Evolutionary conservation across 2,888 invertebrate species (phyloP), one percentile per base, ranked within the genome.

Genomic region (Conchocele bisecta): DNA sequence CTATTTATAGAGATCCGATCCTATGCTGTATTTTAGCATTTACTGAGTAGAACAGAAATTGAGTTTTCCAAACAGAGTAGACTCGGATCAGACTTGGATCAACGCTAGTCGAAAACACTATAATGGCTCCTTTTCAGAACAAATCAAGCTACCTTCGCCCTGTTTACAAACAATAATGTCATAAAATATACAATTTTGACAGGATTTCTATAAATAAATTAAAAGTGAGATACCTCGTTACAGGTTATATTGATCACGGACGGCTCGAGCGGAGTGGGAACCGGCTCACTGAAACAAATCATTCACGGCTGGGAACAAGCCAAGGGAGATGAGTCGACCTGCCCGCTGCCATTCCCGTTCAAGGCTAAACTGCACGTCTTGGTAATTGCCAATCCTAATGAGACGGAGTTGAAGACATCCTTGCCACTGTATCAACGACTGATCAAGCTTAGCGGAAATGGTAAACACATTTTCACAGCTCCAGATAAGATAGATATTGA

Each of bases 401-500:
- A 92, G 46, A 79, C 90, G 5, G 87, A 87, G 28, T 73, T 91
- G 5, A 86, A 87, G 69, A 83, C 91, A 92, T 94, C 94, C 20
- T 92, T 95, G 90, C 94, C 95, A 7, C 90, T 95, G 7, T 96
- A 96, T 90, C 95, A 97, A 89, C 94, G 95, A 89, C 92, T 97
- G 39, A 93, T 96, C 42, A 96, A 97, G 83, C 90, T 95, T 22
- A 95, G 94, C 44, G 77, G 67, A 15, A 61, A 57, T 53, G 76
- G 76, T 72, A 57, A 31, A 44, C n/a, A n/a, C n/a, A n/a, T n/a
- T 41, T 50, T 17, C 94, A 94, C 22, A n/a, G n/a, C n/a, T n/a
- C n/a, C n/a, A n/a, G n/a, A n/a, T n/a, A n/a, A n/a, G n/a, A n/a
- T n/a, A n/a, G n/a, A n/a, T n/a, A n/a, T n/a, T n/a, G n/a, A n/a